Percentiles rank a stretch among this genome's conserved stretches.
These are phyloP conservation scores for Dicycla oo DNA, from an alignment of 2,888 invertebrate genomes.

Conservation along the genomic window DNA sequence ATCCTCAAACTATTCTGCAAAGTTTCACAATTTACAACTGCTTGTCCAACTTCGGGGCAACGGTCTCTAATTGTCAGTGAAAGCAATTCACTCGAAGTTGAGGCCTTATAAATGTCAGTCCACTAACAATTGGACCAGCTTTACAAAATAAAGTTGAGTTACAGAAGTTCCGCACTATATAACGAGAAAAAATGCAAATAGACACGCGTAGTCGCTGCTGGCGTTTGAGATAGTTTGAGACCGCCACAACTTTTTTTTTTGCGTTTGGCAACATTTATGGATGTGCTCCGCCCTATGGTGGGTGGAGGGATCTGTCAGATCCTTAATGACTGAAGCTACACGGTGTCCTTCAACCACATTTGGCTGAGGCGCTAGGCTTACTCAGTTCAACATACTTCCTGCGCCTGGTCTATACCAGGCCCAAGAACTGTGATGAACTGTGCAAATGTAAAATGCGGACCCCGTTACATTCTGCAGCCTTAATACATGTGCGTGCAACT, in stretches of 20 bases:
- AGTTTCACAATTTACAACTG: constrained; percentile 50
- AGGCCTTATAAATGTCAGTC: constrained; percentile 47
- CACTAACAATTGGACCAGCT: constrained; percentile 16
- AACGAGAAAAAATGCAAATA: neutral
- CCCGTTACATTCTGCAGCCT: neutral
- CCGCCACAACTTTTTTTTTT: neutral
- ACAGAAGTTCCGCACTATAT: neutral
- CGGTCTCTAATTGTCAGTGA: constrained; percentile 41
- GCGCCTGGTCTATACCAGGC: no score
- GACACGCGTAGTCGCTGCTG: neutral
- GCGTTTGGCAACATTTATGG: neutral
- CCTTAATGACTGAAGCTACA: neutral
- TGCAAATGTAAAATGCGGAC: no score
- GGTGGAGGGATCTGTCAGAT: neutral
- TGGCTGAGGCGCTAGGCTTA: neutral
- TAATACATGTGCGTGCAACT: neutral
- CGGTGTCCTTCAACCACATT: neutral
- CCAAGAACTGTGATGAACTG: no score
- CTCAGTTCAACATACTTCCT: neutral
- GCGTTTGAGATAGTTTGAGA: neutral
- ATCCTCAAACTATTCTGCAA: constrained; percentile 51
- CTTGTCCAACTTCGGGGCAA: constrained; percentile 31
- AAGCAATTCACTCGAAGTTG: constrained; percentile 30
- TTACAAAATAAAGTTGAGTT: neutral
- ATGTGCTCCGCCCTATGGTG: neutral